Evolutionary conservation across 2,113 vertebrate genomes (phyloP).

Genomic region (Pterocles burchelli): DNA sequence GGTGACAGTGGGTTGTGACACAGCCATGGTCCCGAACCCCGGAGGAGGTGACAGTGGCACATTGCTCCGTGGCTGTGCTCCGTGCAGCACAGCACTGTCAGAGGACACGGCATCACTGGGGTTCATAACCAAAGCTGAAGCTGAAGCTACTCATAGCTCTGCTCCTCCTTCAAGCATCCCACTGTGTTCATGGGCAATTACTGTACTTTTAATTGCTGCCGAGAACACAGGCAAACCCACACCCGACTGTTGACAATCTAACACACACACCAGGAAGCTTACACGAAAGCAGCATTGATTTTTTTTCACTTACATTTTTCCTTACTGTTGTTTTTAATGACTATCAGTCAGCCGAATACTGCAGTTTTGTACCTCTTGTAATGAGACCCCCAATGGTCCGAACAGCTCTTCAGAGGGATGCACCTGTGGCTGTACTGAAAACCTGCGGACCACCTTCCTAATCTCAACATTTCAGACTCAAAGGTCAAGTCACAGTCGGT

Average conservation of each 20-base stretch:
- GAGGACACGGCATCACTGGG: not conserved
- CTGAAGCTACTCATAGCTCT: not conserved
- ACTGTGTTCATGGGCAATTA: not conserved
- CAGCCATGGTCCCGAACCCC: not conserved
- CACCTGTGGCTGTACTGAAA: not conserved
- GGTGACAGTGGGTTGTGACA: not conserved
- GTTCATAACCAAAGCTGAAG: not conserved
- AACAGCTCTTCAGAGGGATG: not conserved
- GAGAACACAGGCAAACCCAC: not conserved
- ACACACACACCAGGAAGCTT: not conserved
- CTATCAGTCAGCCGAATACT: accelerated
- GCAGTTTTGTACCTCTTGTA: not conserved
- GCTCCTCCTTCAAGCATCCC: not conserved
- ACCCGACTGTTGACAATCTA: not conserved
- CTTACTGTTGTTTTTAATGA: not conserved
- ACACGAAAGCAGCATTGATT: accelerated
- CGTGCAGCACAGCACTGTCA: accelerated
- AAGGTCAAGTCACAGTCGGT: not conserved
- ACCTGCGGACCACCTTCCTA: not conserved
- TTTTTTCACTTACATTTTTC: not conserved
- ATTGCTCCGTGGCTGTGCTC: not conserved
- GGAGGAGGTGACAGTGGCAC: accelerated
- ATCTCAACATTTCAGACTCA: not conserved
- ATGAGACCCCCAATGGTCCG: not conserved
- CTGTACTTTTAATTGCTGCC: not conserved